Evolutionary conservation across 2,888 invertebrate species (phyloP).

Genomic region (Mimachlamys varia): DNA sequence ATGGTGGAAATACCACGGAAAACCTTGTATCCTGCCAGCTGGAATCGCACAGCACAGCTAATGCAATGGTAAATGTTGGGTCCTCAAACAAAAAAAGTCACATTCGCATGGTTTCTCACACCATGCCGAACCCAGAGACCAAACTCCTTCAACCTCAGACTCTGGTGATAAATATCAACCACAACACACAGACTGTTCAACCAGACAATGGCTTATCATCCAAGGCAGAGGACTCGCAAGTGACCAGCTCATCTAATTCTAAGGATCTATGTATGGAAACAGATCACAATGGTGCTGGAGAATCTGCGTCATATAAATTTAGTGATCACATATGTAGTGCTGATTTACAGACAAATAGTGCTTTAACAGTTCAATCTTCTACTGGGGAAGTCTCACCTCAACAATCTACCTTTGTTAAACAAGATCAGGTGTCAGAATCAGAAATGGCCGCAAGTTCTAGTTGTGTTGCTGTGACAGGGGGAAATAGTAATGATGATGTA

Average conservation of each 20-base stretch:
- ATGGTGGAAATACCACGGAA: background rate
- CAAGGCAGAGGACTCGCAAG: background rate
- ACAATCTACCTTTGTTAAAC: background rate
- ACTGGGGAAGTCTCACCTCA: background rate
- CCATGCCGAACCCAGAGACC: background rate
- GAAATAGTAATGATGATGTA: background rate
- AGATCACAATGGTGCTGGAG: background rate
- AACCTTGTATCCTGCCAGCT: background rate
- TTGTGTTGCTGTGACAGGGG: background rate
- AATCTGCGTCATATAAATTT: background rate
- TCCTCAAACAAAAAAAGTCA: background rate
- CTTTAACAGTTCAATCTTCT: background rate
- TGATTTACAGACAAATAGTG: background rate
- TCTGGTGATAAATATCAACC: slow-evolving; percentile 16
- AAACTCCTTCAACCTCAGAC: background rate
- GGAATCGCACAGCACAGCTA: background rate
- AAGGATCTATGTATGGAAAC: background rate
- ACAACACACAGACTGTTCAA: background rate
- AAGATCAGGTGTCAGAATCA: background rate
- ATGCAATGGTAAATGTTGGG: background rate
- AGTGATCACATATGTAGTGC: background rate
- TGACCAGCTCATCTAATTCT: background rate
- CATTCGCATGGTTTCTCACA: slow-evolving; percentile 21
- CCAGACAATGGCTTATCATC: background rate
- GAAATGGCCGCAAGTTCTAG: background rate